Conservation (phyloP, 2,888 invertebrate genomes). For the Eueremaeus valkanovi region DNA sequence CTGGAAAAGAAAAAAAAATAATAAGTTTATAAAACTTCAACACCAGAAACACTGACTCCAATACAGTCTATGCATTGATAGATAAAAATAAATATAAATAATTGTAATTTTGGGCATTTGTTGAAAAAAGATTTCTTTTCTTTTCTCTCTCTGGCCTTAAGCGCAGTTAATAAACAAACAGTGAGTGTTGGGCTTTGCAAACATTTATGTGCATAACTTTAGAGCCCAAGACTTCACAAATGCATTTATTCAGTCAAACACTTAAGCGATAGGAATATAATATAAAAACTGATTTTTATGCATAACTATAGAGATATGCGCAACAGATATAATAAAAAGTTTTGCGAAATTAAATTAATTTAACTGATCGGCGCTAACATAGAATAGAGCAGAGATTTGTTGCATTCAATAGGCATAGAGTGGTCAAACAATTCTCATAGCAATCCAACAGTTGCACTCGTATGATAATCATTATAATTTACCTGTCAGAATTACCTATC, state of each 20-base stretch:
- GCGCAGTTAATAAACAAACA: too few relatives aligned
- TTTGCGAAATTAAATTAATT: background rate
- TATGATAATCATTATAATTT: conserved; percentile 33
- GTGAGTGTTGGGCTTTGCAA: too few relatives aligned
- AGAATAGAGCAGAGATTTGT: background rate
- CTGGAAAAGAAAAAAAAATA: too few relatives aligned
- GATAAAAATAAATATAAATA: background rate
- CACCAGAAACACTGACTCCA: background rate
- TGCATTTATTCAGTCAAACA: background rate
- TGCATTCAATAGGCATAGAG: background rate
- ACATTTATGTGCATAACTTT: too few relatives aligned
- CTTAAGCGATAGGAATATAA: background rate
- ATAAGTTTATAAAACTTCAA: conserved; percentile 13
- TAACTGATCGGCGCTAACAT: conserved; percentile 7
- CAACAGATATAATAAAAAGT: background rate
- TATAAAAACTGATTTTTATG: background rate
- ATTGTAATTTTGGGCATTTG: too few relatives aligned
- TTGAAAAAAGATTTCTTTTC: too few relatives aligned
- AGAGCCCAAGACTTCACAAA: too few relatives aligned
- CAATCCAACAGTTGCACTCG: conserved; percentile 4
- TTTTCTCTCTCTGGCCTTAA: too few relatives aligned
- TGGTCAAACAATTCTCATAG: conserved; percentile 13
- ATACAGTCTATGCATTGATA: background rate
- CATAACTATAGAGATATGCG: background rate
- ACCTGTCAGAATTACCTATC: conserved; percentile 23